phyloP scores from a whole-genome alignment of 2,888 invertebrate species.

The Chrysolina haemoptera region DNA sequence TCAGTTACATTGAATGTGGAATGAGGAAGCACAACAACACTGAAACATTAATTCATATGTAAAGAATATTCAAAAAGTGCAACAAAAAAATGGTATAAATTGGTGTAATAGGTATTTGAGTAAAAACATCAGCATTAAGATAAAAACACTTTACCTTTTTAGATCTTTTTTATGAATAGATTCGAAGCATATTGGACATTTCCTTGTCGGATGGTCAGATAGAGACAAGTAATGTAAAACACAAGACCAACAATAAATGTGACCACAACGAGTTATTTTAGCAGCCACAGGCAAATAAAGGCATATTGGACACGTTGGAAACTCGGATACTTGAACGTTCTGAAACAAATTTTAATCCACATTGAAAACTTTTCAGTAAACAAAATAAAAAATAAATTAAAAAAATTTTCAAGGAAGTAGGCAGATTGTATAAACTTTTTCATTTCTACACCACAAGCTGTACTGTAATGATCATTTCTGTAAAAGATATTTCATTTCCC shows the following conservation, averaged over 20 bases:
- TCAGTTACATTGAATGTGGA: slow-evolving; percentile 76
- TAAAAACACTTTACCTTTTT: slow-evolving; percentile 76
- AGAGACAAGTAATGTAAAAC: slow-evolving; percentile 92
- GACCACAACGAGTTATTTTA: slow-evolving; percentile 95
- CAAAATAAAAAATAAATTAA: neutral
- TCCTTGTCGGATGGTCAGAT: slow-evolving; percentile 85
- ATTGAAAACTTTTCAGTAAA: slow-evolving; percentile 14
- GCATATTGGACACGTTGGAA: slow-evolving; percentile 92
- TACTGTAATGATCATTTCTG: too few relatives aligned
- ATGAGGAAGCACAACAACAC: slow-evolving; percentile 75
- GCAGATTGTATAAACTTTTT: too few relatives aligned
- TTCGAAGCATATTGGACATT: slow-evolving; percentile 95
- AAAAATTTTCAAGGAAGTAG: too few relatives aligned
- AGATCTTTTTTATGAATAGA: slow-evolving; percentile 85
- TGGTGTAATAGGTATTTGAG: too few relatives aligned
- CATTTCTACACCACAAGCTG: too few relatives aligned
- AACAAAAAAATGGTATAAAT: too few relatives aligned
- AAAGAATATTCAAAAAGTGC: too few relatives aligned
- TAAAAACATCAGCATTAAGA: neutral
- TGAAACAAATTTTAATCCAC: slow-evolving; percentile 56
- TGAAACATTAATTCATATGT: slow-evolving; percentile 61
- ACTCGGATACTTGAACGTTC: slow-evolving; percentile 78
- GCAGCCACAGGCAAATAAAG: slow-evolving; percentile 88
- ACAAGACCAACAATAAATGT: slow-evolving; percentile 97
- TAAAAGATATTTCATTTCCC: too few relatives aligned